Percentiles rank a stretch among this genome's conserved stretches.
phyloP scores from a whole-genome alignment of 2,888 invertebrate genomes.

The Aradus depressus region DNA sequence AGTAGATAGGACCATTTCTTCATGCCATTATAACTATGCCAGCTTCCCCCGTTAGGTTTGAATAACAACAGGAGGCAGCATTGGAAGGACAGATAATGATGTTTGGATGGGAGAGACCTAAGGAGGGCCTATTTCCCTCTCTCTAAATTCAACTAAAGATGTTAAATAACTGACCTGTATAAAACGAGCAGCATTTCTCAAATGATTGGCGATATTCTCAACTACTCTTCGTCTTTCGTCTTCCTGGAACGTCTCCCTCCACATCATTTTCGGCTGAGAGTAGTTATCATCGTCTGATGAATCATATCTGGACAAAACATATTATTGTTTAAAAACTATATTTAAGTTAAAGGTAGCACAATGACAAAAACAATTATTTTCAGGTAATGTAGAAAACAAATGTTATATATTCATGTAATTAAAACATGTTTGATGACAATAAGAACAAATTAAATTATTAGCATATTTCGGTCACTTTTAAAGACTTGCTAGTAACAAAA shows the following conservation, averaged over 20 bases:
- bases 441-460: too few species aligned
- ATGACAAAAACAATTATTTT: not conserved
- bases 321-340: not conserved
- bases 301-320: slow-evolving; percentile 37
- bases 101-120: not conserved
- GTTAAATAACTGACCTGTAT: slow-evolving; percentile 18
- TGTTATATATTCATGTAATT: not conserved
- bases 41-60: too few species aligned
- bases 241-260: slow-evolving; percentile 15
- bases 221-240: slow-evolving; percentile 19
- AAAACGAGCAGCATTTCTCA: slow-evolving; percentile 17
- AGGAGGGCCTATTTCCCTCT: not conserved
- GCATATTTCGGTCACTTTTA: too few species aligned
- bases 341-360: not conserved
- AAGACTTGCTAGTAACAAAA: too few species aligned
- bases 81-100: not conserved
- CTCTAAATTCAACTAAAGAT: not conserved
- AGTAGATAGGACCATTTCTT: too few species aligned
- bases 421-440: not conserved
- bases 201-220: slow-evolving; percentile 19
- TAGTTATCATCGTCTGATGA: slow-evolving; percentile 47
- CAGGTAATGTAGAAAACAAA: not conserved
- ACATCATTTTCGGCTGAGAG: slow-evolving; percentile 38
- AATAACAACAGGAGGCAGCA: too few species aligned
- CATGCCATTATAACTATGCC: too few species aligned